phyloP scores from a whole-genome alignment of 2,888 invertebrate species.

The Drosophila anomelani region DNA sequence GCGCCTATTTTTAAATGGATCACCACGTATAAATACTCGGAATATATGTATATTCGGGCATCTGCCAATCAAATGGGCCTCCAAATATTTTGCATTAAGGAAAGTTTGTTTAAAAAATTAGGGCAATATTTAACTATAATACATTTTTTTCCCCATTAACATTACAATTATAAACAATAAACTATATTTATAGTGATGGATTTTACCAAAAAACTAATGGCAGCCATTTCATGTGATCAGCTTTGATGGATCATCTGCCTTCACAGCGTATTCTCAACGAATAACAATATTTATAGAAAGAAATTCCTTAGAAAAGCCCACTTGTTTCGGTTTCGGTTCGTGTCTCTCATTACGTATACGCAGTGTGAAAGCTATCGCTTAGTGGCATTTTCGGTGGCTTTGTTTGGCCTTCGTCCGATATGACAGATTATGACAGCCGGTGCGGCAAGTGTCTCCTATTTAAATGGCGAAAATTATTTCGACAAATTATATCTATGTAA shows the following conservation, averaged over 20 bases:
- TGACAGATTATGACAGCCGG: conserved; percentile 75
- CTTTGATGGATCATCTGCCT: conserved; percentile 22
- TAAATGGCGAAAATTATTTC: conserved; percentile 37
- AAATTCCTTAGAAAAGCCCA: conserved; percentile 37
- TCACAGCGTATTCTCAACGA: neutral
- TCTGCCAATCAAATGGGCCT: conserved; percentile 11
- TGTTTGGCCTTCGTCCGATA: conserved; percentile 68
- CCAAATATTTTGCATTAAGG: neutral
- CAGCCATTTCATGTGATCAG: neutral
- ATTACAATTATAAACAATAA: neutral
- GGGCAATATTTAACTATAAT: neutral
- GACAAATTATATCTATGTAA: conserved; percentile 50
- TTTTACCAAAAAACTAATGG: neutral
- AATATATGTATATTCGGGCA: conserved; percentile 7
- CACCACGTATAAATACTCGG: conserved; percentile 9
- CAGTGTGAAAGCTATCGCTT: conserved; percentile 33
- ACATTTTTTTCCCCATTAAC: neutral
- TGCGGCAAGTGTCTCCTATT: conserved; percentile 62
- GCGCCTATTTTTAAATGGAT: conserved; percentile 35
- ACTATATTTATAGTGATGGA: neutral
- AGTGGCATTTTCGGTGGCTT: conserved; percentile 36
- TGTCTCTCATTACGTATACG: conserved; percentile 37
- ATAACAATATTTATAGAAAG: conserved; percentile 12
- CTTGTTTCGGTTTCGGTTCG: conserved; percentile 29
- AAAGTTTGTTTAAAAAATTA: neutral